These are phyloP conservation scores for Drosophila sechellia DNA, from an alignment of 1,140 invertebrate species.

Conservation along the genomic window DNA sequence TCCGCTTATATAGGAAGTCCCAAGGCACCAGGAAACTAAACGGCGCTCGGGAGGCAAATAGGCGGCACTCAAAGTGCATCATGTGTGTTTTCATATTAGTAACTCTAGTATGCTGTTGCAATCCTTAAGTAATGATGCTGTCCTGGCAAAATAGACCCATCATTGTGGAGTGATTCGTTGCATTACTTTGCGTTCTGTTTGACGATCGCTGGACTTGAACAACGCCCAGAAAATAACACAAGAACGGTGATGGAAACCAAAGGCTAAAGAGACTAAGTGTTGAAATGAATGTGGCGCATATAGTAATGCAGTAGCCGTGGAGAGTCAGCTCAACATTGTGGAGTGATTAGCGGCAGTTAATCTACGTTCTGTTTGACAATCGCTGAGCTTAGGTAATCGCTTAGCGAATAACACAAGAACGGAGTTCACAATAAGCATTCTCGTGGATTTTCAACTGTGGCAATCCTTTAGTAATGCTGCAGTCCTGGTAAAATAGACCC, in stretches of 20 bases:
- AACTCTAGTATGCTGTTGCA: constrained; percentile 10
- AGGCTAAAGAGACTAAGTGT: not conserved
- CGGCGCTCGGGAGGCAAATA: constrained; percentile 75
- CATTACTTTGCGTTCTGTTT: constrained; percentile 73
- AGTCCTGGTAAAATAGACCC: constrained; percentile 27
- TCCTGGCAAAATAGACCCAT: constrained; percentile 25
- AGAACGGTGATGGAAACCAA: constrained; percentile 44
- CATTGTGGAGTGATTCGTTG: constrained; percentile 48
- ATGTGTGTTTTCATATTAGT: not conserved
- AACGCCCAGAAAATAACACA: constrained; percentile 69
- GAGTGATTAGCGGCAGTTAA: constrained; percentile 5
- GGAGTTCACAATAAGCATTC: not conserved
- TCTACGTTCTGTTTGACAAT: constrained; percentile 8
- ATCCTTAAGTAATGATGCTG: constrained; percentile 35
- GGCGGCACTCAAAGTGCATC: constrained; percentile 40
- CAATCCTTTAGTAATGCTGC: constrained; percentile 49
- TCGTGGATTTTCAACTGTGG: not conserved
- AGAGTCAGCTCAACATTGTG: constrained; percentile 11
- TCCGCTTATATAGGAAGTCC: constrained; percentile 79
- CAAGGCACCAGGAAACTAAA: constrained; percentile 55
- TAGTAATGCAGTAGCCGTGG: constrained; percentile 34
- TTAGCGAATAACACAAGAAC: constrained; percentile 11
- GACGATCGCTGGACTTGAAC: constrained; percentile 67
- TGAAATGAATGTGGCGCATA: constrained; percentile 14
- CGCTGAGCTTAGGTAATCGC: constrained; percentile 4